Conservation (phyloP, 1,140 invertebrate genomes). For the Lutraria rhynchaena region DNA sequence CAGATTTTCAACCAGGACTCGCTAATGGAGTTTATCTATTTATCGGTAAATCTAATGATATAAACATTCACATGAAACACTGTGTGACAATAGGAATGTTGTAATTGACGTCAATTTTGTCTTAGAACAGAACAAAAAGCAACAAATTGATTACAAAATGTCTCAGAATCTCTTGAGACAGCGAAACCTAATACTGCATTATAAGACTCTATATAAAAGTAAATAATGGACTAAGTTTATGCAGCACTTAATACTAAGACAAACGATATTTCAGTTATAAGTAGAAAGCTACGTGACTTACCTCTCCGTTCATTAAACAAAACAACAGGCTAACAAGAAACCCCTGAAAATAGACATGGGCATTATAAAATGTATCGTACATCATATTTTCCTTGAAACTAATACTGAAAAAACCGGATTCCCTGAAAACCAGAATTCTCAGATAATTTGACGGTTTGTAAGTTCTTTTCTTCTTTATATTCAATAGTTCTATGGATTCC, state of each 20-base stretch:
- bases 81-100: background rate
- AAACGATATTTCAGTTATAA: background rate
- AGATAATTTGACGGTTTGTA: too few relatives aligned
- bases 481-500: too few relatives aligned
- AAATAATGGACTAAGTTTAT: background rate
- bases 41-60: too few relatives aligned
- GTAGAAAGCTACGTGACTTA: conserved; percentile 77
- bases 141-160: conserved; percentile 4
- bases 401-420: too few relatives aligned
- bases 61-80: too few relatives aligned
- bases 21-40: too few relatives aligned
- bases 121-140: conserved; percentile 7
- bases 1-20: too few relatives aligned
- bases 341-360: too few relatives aligned
- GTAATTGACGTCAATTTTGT: background rate
- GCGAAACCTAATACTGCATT: background rate
- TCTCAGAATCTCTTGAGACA: background rate
- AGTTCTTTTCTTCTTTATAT: too few relatives aligned
- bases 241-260: background rate
- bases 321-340: conserved; percentile 95
- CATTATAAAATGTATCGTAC: too few relatives aligned
- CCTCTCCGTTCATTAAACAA: conserved; percentile 98
- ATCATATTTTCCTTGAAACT: too few relatives aligned
- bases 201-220: background rate
- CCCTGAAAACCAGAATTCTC: too few relatives aligned